Evolutionary conservation across 2,888 invertebrate genomes (phyloP), one percentile per base, ranked within the genome.

Genomic region (Epirrhoe alternata): DNA sequence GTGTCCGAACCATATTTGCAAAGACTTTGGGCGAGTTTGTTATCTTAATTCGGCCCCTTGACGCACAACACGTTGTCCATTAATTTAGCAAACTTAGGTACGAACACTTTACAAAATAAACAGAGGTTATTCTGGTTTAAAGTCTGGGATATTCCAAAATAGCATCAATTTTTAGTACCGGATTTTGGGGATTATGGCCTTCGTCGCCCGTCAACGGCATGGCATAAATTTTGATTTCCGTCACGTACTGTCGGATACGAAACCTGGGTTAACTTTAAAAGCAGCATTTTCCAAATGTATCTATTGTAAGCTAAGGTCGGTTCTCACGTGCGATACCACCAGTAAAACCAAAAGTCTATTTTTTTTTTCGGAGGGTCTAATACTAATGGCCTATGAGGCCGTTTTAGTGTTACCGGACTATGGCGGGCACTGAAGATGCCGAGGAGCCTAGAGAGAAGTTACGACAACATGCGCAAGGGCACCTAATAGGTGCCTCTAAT

Each of bases 191-290:
- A 72, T 74, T 71, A 74, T 67, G 61, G 68, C 68, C 55, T 67
- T 67, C 69, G 62, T 52, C 66, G 65, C 68, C 69, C 64, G 72
- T 72, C 72, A 74, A 59, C 70, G 64, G 66, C 67, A 66, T 58
- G 57, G 67, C 72, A 74, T 74, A 74, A 70, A 74, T 74, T 74
- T 72, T 71, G 74, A 74, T 74, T 72, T 74, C 71, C 71, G 74
- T 74, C 74, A 74, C 74, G 74, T 74, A 71, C 74, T 67, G 59
- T 69, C 59, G 69, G 65, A 73, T 72, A 69, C 65, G 66, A 71
- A 72, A 70, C 74, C 74, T 71, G 71, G 72, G 71, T 65, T 72
- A 71, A 64, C 74, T 72, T 70, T 72, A 69, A 69, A 72, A 67
- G 72, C 68, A 71, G 68, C 61, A 64, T 69, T 72, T 74, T 71